Base-by-base conservation (phyloP, 2,797 vertebrate genomes). In the Mionectes olivaceus region DNA sequence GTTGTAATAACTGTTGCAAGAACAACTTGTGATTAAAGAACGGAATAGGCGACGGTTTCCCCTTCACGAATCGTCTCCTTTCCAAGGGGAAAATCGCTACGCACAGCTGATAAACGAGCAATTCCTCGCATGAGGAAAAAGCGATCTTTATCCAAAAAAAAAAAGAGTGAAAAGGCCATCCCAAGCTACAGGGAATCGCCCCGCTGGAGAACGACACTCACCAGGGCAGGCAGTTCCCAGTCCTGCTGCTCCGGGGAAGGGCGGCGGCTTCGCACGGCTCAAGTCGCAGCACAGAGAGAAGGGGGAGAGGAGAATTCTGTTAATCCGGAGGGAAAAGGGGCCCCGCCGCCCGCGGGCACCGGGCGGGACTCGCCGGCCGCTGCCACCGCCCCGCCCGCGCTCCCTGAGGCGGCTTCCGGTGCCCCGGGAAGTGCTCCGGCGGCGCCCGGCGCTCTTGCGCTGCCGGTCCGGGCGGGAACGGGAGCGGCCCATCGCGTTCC, bases 281-380 rank as follows among this genome's bases (percentile, higher is more conserved):
- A 30, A 56, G 13, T 13, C 1, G 5, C 4, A 3, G 9, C 7
- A 23, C 3, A 5, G n/a, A 19, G 9, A 3, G 7, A 2, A 7
- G 19, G 14, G 16, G 46, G 6, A 57, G 13, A 13, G 11, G 9
- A 46, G 13, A 10, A 5, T 16, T 19, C 0, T 1, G 2, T 0
- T 3, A 32, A 2, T 18, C 11, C 30, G 10, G 10, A 13, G 13
- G 9, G 8, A 19, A 1, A 11, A 13, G 10, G 9, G 4, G 11
- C 19, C 33, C 2, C 55, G 19, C 37, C 6, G n/a, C 43, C 11
- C 28, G 6, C 55, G 25, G 18, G 10, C 3, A 14, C 35, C 11
- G 17, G 13, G 9, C 50, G 10, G 5, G 5, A 33, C 14, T 22
- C 49, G 6, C 22, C 41, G 19, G 25, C 12, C 0, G 11, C 64